Evolutionary conservation across 2,113 vertebrate species (phyloP).

Genomic region (Siphamia tubifer): DNA sequence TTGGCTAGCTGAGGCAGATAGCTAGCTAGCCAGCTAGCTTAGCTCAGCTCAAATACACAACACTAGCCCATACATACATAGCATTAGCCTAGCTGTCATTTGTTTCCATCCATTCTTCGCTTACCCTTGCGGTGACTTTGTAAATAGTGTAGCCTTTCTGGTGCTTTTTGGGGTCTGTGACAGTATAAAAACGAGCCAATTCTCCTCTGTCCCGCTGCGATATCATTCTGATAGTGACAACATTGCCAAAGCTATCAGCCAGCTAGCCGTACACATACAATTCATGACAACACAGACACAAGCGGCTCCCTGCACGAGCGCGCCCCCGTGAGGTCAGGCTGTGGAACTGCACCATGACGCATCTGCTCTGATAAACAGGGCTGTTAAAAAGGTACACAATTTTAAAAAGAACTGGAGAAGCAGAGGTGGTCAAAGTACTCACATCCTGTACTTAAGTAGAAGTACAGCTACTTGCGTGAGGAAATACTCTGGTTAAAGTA

Average conservation of each 20-base stretch:
- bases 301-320: background rate
- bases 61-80: constrained; percentile 42
- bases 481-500: too few species aligned
- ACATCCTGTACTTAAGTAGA: too few species aligned
- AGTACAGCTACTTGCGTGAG: too few species aligned
- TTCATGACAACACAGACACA: constrained; percentile 30
- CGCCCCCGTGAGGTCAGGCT: background rate
- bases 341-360: background rate
- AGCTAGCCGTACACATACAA: constrained; percentile 61
- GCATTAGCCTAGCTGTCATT: constrained; percentile 23
- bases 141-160: constrained; percentile 92
- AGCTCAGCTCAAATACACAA: too few species aligned
- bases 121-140: constrained; percentile 96
- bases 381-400: too few species aligned
- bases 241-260: constrained; percentile 68
- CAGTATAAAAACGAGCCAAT: constrained; percentile 96
- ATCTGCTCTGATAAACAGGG: too few species aligned
- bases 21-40: constrained; percentile 29
- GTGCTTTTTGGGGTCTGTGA: constrained; percentile 93
- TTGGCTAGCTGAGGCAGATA: constrained; percentile 11
- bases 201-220: constrained; percentile 87
- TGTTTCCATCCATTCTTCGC: constrained; percentile 44
- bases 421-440: too few species aligned
- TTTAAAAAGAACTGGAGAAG: too few species aligned
- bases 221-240: constrained; percentile 86